Evolutionary conservation across 2,113 vertebrate genomes (phyloP).

Genomic region (Lates calcarifer): DNA sequence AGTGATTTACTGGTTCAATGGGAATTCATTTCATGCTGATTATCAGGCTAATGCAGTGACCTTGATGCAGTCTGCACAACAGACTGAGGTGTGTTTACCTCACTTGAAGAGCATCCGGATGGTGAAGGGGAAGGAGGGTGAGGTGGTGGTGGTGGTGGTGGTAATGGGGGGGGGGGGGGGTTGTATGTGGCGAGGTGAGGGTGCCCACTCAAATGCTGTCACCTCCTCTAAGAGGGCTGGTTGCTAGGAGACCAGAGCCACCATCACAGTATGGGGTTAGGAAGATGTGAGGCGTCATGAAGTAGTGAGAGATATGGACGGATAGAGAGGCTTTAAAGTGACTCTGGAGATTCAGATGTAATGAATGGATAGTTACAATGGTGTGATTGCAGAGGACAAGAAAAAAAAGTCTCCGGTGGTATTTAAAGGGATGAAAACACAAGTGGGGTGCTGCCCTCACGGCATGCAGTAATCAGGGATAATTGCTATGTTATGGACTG

Average conservation of each 20-base stretch:
- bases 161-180: neutral
- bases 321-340: conserved; percentile 38
- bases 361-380: conserved; percentile 30
- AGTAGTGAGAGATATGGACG: conserved; percentile 34
- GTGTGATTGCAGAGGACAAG: conserved; percentile 16
- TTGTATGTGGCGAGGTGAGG: conserved; percentile 63
- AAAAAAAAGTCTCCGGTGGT: conserved; percentile 16
- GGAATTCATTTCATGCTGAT: neutral
- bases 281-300: conserved; percentile 67
- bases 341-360: conserved; percentile 48
- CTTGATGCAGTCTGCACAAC: conserved; percentile 2
- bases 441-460: conserved; percentile 24
- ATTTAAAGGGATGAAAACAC: conserved; percentile 45
- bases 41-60: neutral
- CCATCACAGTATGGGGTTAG: conserved; percentile 71
- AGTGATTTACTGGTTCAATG: neutral
- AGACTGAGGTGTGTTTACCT: conserved; percentile 59
- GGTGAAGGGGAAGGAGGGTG: conserved; percentile 36
- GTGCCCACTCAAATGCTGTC: conserved; percentile 81
- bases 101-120: conserved; percentile 60
- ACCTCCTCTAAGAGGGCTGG: conserved; percentile 72
- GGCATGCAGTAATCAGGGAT: conserved; percentile 48
- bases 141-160: neutral
- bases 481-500: conserved; percentile 44
- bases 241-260: conserved; percentile 78